Evolutionary conservation across 2,888 invertebrate genomes (phyloP).

Genomic region (Leptopterna dolabrata): DNA sequence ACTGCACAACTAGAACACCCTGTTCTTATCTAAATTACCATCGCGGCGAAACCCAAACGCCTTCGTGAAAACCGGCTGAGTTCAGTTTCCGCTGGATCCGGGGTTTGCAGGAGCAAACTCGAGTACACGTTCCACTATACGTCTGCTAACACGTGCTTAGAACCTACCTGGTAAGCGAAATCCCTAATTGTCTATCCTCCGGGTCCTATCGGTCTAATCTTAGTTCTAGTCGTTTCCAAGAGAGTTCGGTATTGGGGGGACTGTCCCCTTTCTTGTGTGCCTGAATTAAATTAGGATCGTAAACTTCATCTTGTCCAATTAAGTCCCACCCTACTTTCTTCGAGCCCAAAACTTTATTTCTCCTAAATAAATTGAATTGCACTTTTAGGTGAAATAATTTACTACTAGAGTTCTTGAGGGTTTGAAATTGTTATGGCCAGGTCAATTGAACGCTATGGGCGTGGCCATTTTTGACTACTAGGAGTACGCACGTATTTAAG

Average conservation of each 20-base stretch:
- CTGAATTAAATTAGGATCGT: conserved; percentile 21
- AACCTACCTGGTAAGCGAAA: not conserved
- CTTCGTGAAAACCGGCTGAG: not conserved
- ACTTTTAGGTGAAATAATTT: too few species aligned
- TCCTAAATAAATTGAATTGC: too few species aligned
- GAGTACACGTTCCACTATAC: not conserved
- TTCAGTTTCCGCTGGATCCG: not conserved
- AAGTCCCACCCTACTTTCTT: not conserved
- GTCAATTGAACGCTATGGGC: too few species aligned
- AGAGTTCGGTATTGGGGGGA: not conserved
- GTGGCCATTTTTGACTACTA: too few species aligned
- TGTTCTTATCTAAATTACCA: conserved; percentile 8
- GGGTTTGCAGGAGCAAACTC: not conserved
- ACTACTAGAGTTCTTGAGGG: too few species aligned
- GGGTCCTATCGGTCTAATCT: not conserved
- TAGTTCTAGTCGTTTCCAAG: conserved; percentile 1
- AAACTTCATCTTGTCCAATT: conserved; percentile 5
- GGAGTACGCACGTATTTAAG: too few species aligned
- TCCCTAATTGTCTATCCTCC: not conserved
- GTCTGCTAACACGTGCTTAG: not conserved
- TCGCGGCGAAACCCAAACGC: not conserved
- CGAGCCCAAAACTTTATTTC: too few species aligned
- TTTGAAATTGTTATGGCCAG: too few species aligned
- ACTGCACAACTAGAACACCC: not conserved
- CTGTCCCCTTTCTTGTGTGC: not conserved